Evolutionary conservation across 2,797 vertebrate genomes (phyloP).

Genomic region (Cheirogaleus major): DNA sequence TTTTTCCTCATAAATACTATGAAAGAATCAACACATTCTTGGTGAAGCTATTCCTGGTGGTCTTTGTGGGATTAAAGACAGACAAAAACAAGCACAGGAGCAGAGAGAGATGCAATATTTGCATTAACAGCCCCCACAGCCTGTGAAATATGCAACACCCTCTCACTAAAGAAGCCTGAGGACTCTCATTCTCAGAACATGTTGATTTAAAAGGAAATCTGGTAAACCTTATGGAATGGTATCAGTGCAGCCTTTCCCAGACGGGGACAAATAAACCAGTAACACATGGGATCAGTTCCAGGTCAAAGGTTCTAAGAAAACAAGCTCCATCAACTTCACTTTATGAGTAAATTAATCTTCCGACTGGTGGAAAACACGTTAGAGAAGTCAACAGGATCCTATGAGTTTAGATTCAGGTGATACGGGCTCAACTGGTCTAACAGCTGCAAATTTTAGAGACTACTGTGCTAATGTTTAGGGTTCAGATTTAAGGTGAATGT

Average conservation of each 20-base stretch:
- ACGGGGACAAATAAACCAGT: background rate
- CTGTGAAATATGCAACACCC: background rate
- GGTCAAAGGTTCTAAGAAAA: background rate
- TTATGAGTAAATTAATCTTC: background rate
- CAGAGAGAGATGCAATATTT: background rate
- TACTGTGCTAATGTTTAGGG: background rate
- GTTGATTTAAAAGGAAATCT: background rate
- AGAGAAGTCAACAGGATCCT: background rate
- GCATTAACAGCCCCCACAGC: background rate
- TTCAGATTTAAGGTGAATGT: background rate
- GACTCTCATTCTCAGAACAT: background rate
- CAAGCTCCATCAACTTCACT: background rate
- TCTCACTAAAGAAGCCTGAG: background rate
- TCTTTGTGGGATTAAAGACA: background rate
- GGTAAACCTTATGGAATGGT: background rate
- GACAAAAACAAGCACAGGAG: accelerated
- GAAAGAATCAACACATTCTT: too few species aligned
- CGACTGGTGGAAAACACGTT: background rate
- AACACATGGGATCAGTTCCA: background rate
- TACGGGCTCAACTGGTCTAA: background rate
- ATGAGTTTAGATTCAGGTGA: background rate
- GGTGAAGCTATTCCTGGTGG: background rate
- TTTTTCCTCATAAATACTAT: too few species aligned
- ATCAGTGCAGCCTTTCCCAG: background rate
- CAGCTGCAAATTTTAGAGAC: background rate